Conservation (phyloP, 2,113 vertebrate genomes). For the Lophura nycthemera region DNA sequence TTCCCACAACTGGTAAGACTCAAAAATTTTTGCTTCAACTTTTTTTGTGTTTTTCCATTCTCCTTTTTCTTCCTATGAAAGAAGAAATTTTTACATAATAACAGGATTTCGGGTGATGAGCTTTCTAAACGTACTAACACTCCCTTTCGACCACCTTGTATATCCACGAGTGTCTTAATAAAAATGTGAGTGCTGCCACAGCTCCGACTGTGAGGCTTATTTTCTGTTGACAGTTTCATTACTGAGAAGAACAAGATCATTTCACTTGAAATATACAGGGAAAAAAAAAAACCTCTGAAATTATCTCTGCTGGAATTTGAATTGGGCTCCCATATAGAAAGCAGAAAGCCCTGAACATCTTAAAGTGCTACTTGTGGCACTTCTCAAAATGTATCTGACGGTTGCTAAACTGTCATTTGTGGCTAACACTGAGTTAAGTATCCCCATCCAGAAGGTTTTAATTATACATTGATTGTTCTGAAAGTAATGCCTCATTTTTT, state of each 20-base stretch:
- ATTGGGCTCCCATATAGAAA: not conserved
- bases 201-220: not conserved
- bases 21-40: not conserved
- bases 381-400: not conserved
- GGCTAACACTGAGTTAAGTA: not conserved
- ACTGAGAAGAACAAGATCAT: not conserved
- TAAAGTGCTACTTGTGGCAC: not conserved
- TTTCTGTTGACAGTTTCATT: slow-evolving; percentile 5
- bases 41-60: not conserved
- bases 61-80: not conserved
- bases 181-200: not conserved
- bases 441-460: fast-evolving
- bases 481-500: too few relatives aligned
- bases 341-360: not conserved
- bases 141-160: not conserved
- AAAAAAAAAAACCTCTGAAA: not conserved
- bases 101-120: not conserved
- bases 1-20: not conserved
- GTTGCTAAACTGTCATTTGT: not conserved
- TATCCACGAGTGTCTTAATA: not conserved
- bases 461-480: not conserved
- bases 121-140: not conserved
- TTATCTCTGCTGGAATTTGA: not conserved
- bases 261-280: not conserved
- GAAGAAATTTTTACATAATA: not conserved